Evolutionary conservation across 2,113 vertebrate species (phyloP).

Genomic region (Carassius carassius): DNA sequence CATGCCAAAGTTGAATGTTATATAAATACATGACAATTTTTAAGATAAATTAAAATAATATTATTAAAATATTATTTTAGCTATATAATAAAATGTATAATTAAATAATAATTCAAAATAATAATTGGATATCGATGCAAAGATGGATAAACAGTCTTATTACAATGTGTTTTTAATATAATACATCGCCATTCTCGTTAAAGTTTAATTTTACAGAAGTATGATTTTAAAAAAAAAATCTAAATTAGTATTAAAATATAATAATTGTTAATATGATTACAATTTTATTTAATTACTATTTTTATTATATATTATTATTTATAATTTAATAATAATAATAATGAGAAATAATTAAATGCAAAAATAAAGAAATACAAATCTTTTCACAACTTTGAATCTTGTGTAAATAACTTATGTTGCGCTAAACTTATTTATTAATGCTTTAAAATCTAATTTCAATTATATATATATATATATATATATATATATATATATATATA

Average conservation of each 20-base stretch:
- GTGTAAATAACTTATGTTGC: neutral
- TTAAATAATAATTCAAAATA: neutral
- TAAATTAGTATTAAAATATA: too few relatives aligned
- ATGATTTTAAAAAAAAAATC: too few relatives aligned
- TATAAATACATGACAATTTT: neutral
- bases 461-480: too few relatives aligned
- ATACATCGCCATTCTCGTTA: neutral
- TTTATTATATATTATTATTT: neutral
- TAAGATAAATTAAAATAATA: neutral
- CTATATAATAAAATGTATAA: neutral
- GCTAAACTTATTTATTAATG: neutral
- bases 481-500: too few relatives aligned
- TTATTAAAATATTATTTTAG: neutral
- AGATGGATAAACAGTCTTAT: neutral
- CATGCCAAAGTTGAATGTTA: neutral
- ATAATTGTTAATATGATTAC: neutral
- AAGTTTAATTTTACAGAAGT: neutral
- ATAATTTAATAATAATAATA: neutral
- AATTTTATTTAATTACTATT: neutral
- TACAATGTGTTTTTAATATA: neutral
- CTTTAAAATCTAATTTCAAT: neutral
- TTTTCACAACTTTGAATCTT: neutral
- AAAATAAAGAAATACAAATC: neutral
- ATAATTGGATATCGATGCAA: neutral
- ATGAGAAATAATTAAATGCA: neutral